phyloP scores from a whole-genome alignment of 2,113 vertebrate genomes.

The Oriolus oriolus region DNA sequence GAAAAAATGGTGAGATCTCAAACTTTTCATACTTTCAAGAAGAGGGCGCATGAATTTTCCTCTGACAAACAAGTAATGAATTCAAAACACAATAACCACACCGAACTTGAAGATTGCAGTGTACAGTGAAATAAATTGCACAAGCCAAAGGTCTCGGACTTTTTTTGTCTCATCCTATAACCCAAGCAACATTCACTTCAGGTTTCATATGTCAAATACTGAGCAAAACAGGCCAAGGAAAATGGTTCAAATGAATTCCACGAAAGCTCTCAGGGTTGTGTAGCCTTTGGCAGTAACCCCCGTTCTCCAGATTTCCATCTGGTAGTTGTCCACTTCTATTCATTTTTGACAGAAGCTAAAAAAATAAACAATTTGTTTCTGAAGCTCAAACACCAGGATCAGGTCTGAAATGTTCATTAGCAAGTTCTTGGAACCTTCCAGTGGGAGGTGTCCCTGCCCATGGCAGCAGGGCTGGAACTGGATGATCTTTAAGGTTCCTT shows the following conservation, averaged over 20 bases:
- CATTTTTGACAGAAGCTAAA: not conserved
- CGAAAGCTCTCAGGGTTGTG: not conserved
- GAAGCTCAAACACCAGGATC: not conserved
- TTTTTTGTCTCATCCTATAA: not conserved
- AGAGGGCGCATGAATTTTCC: not conserved
- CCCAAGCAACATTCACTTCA: not conserved
- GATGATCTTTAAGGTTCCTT: not conserved
- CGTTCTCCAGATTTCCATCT: not conserved
- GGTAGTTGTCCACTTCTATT: not conserved
- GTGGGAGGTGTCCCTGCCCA: not conserved
- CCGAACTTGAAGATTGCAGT: not conserved
- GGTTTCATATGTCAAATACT: not conserved
- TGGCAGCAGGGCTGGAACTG: not conserved
- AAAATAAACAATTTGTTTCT: not conserved
- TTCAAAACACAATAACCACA: not conserved
- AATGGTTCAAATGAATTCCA: not conserved
- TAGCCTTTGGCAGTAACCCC: not conserved
- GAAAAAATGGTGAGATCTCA: not conserved
- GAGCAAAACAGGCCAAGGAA: constrained; percentile 12
- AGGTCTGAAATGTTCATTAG: not conserved
- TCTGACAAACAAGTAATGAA: not conserved
- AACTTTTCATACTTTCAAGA: not conserved
- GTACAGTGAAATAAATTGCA: not conserved
- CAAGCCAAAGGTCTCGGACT: not conserved
- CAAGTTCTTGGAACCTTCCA: not conserved